Evolutionary conservation across 2,113 vertebrate genomes (phyloP).

Genomic region (Jacana jacana): DNA sequence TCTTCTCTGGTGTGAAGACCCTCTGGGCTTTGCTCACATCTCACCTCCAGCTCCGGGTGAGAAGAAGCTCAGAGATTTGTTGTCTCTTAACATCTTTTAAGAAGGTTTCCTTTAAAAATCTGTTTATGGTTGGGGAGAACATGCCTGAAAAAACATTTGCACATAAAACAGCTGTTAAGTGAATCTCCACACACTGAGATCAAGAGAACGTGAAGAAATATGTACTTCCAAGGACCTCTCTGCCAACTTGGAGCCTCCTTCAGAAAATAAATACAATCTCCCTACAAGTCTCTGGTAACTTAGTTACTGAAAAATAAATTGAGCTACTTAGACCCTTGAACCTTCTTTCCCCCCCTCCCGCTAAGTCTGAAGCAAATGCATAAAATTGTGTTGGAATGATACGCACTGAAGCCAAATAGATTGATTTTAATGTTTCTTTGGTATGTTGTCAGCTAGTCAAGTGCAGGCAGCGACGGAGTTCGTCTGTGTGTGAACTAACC

Average conservation of each 20-base stretch:
- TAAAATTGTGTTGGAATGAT: conserved; percentile 66
- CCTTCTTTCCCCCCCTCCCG: not conserved
- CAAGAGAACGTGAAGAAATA: conserved; percentile 82
- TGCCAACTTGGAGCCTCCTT: conserved; percentile 79
- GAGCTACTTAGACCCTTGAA: conserved; percentile 77
- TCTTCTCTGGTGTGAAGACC: not conserved
- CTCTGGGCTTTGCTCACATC: not conserved
- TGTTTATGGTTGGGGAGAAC: conserved; percentile 79
- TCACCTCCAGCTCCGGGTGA: not conserved
- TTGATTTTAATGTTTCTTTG: conserved; percentile 45
- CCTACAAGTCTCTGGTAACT: conserved; percentile 76
- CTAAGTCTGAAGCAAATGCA: conserved; percentile 35
- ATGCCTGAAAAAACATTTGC: conserved; percentile 85
- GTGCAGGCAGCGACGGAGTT: not conserved
- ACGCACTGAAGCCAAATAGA: not conserved
- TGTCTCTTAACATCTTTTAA: conserved; percentile 65
- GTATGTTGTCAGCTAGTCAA: conserved; percentile 29
- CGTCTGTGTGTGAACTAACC: conserved; percentile 2
- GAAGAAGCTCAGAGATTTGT: conserved; percentile 28
- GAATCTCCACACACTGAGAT: conserved; percentile 79
- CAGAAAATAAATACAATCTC: conserved; percentile 78
- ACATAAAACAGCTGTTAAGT: conserved; percentile 82
- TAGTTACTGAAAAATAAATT: conserved; percentile 83
- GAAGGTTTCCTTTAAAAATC: conserved; percentile 63
- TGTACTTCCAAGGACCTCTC: conserved; percentile 78